Base-by-base conservation (phyloP, 2,888 invertebrate genomes). In the Cerastis rubricosa region DNA sequence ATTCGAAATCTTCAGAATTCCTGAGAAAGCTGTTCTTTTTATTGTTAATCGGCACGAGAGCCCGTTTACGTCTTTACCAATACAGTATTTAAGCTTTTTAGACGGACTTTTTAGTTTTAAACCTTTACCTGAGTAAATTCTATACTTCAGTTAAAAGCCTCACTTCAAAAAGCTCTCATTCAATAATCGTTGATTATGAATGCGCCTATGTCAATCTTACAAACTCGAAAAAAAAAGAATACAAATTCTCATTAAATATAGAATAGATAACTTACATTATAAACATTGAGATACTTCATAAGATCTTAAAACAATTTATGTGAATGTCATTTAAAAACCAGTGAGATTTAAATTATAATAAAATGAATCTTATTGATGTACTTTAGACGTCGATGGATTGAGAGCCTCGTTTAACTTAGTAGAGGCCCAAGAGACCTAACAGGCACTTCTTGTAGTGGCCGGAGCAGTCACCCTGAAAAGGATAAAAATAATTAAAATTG, bases 361-460 rank as follows among this genome's bases (percentile, higher is more conserved):
- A n/a, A 59, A 85, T 75, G 73, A 74, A 74, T 19, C 76, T 85
- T 80, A 85, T 72, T 59, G 83, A 79, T 85, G 84, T 73, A 76
- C 67, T 78, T 74, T 35, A 51, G 54, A 63, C 75, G 59, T 67
- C 11, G 63, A 74, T 69, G 49, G 69, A 64, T 78, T 66, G 76
- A 57, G 45, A 77, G 72, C 71, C 66, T 66, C 66, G n/a, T 49
- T 25, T 19, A 57, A 12, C 49, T 94, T 93, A 96, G 88, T 97
- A 96, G 14, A 96, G 93, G 12, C 97, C 97, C 77, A 98, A 97
- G 1, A 98, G 94, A 61, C 98, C 98, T 69, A 98, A 96, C 59
- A 99, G 95, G 85, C 98, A 98, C 91, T 98, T 98, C 94, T 98
- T 98, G 97, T 99, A 99, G 92, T 99, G 98, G 47, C 99, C 99